A percentile compares a stretch with the other conserved stretches of the same genome.
Evolutionary conservation across 2,888 invertebrate genomes (phyloP).

Genomic region (Dasypolia templi): DNA sequence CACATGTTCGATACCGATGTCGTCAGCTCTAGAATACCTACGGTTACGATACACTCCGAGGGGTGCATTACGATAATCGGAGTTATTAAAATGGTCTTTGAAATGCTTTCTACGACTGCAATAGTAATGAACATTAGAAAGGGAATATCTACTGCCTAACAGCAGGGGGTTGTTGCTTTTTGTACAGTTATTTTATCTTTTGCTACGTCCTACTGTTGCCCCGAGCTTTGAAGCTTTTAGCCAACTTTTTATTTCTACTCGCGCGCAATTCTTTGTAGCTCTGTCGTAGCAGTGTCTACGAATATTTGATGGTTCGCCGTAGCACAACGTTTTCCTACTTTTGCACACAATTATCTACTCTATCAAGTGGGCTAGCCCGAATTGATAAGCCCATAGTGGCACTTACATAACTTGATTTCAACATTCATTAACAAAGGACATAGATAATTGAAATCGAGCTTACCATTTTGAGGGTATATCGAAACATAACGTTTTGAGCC

Average conservation of each 20-base stretch:
- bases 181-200: background rate
- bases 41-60: background rate
- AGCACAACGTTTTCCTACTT: slow-evolving; percentile 5
- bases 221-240: background rate
- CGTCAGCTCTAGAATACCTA: background rate
- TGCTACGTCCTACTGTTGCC: background rate
- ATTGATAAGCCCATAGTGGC: background rate
- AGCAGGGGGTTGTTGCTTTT: background rate
- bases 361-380: background rate
- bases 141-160: background rate
- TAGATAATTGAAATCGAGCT: background rate
- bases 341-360: background rate
- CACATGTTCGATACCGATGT: background rate
- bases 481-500: background rate
- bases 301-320: slow-evolving; percentile 24
- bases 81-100: slow-evolving; percentile 6
- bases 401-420: background rate
- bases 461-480: background rate
- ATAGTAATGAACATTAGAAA: background rate
- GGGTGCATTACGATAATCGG: slow-evolving; percentile 4
- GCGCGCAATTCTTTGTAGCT: background rate
- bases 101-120: background rate
- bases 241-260: background rate
- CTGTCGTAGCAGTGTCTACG: slow-evolving; percentile 11
- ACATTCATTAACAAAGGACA: background rate